Base-by-base conservation (phyloP, 2,888 invertebrate genomes). In the Hermaeophaga mercurialis region DNA sequence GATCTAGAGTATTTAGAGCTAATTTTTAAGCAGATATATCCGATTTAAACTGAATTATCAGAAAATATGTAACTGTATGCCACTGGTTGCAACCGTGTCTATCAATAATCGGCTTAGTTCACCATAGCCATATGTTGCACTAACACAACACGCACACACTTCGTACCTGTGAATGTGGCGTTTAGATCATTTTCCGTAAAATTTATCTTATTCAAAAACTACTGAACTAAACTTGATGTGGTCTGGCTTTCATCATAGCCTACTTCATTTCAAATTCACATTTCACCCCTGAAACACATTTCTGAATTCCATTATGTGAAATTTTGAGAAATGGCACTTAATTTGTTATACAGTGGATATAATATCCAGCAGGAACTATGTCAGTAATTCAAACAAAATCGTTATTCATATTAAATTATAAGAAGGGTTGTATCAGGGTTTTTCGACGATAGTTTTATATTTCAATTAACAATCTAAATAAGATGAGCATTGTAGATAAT, bases 51-150 rank as follows among this genome's bases (percentile, higher is more conserved):
- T n/a, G n/a, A n/a, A n/a, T n/a, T n/a, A n/a, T n/a, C n/a, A n/a
- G n/a, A n/a, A n/a, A n/a, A n/a, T n/a, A n/a, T n/a, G n/a, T n/a
- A n/a, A n/a, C 8, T 12, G 31, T 12, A 31, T 4, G 31, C 31
- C 31, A 31, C 31, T 31, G 31, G 11, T 36, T 46, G 14, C 18
- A 46, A 54, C 31, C 17, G 31, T 41, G 52, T 66, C 66, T 66
- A 63, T 69, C 64, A 69, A 65, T 68, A 68, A 70, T 61, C 60
- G 63, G 68, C 66, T 70, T 70, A 68, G 64, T 62, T 64, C 56
- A 63, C 59, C 64, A 58, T 62, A 63, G 56, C 68, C 69, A 69
- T 69, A 66, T 68, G 69, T 65, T 66, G 53, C 66, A 56, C 54
- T 58, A 59, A 55, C 44, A 43, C 36, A 46, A 47, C 43, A 56